A percentile compares a stretch with the other conserved stretches of the same genome.
Evolutionary conservation across 2,888 invertebrate species (phyloP).

Genomic region (Cheilosia pagana): DNA sequence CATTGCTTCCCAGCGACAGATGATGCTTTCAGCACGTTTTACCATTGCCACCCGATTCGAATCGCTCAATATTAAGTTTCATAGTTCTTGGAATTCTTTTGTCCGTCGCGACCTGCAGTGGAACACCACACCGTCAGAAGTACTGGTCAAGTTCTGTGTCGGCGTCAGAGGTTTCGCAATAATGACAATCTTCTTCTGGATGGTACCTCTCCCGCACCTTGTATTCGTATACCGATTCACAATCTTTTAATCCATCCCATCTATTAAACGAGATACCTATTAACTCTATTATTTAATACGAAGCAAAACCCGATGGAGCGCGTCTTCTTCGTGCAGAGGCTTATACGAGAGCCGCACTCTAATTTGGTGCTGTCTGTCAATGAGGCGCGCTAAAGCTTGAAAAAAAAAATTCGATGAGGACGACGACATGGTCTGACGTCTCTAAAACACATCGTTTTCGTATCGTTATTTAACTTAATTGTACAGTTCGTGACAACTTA

Average conservation of each 20-base stretch:
- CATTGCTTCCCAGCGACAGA: constrained; percentile 65
- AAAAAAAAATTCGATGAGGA: background rate
- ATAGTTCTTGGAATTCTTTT: constrained; percentile 69
- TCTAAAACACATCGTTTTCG: constrained; percentile 73
- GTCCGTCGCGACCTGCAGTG: constrained; percentile 31
- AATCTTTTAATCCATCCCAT: constrained; percentile 66
- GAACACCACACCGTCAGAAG: background rate
- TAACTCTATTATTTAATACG: constrained; percentile 67
- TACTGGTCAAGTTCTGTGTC: constrained; percentile 71
- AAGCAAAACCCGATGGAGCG: constrained; percentile 34
- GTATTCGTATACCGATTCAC: constrained; percentile 74
- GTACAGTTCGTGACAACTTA: constrained; percentile 75
- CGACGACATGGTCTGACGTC: constrained; percentile 69
- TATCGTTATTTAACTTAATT: constrained; percentile 74
- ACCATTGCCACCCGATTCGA: constrained; percentile 53
- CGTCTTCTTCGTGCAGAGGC: constrained; percentile 59
- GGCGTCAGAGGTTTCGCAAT: constrained; percentile 56
- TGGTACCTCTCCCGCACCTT: constrained; percentile 57
- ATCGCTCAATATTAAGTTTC: constrained; percentile 72
- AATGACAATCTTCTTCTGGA: constrained; percentile 57
- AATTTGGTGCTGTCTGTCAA: constrained; percentile 68
- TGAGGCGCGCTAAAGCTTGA: constrained; percentile 50
- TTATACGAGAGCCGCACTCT: constrained; percentile 45
- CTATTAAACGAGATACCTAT: constrained; percentile 72
- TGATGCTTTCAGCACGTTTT: constrained; percentile 73